Percentiles rank a stretch among this genome's conserved stretches.
These are phyloP conservation scores for Noctua janthina DNA, from an alignment of 2,888 invertebrate species.

Conservation along the genomic window DNA sequence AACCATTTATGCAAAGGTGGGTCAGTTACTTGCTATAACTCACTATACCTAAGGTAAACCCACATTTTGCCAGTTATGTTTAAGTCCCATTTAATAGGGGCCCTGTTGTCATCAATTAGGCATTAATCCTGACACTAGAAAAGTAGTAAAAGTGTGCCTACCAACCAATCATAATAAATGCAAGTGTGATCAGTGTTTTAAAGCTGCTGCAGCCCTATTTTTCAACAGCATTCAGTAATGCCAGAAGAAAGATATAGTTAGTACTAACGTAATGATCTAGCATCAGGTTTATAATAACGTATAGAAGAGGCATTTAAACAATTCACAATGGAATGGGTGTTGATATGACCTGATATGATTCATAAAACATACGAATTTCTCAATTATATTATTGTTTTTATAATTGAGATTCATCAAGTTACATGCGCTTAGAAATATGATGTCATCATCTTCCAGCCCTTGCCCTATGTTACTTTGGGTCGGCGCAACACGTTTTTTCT, in stretches of 20 bases:
- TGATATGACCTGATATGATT: not conserved
- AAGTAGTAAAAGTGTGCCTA: not conserved
- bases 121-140: not conserved
- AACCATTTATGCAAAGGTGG: no score
- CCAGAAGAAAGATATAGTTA: not conserved
- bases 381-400: not conserved
- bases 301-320: conserved; percentile 9
- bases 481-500: no score
- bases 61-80: no score
- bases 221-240: not conserved
- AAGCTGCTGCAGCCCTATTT: not conserved
- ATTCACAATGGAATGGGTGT: conserved; percentile 8
- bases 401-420: not conserved
- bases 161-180: not conserved
- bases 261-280: not conserved
- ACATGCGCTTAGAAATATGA: not conserved
- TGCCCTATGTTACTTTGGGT: no score
- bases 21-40: no score
- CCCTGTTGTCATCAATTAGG: not conserved
- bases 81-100: not conserved
- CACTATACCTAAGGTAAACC: no score
- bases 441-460: not conserved
- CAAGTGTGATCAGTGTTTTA: not conserved
- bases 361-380: not conserved
- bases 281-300: not conserved